Evolutionary conservation across 2,888 invertebrate species (phyloP).

Genomic region (Pilophorus perplexus): DNA sequence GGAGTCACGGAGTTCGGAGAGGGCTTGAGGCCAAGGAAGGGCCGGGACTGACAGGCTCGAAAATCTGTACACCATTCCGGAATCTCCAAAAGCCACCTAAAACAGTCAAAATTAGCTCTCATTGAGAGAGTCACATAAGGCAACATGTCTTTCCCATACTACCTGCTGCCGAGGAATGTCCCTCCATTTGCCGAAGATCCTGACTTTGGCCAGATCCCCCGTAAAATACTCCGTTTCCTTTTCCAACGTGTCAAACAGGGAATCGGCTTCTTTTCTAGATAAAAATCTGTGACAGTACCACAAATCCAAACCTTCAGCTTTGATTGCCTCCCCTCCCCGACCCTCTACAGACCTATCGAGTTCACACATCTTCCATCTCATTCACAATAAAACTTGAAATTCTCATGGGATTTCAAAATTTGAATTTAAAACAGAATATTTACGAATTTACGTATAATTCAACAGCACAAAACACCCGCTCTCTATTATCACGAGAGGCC

Average conservation of each 20-base stretch:
- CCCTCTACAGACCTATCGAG: too few relatives aligned
- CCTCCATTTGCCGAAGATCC: conserved; percentile 66
- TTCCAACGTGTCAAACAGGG: conserved; percentile 58
- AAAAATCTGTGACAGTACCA: conserved; percentile 54
- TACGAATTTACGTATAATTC: too few relatives aligned
- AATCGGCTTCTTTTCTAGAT: conserved; percentile 53
- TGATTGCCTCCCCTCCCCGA: conserved; percentile 52
- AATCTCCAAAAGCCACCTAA: conserved; percentile 64
- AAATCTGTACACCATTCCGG: conserved; percentile 63
- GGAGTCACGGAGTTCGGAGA: conserved; percentile 57
- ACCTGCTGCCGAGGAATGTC: conserved; percentile 66
- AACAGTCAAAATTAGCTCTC: neutral
- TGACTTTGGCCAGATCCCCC: conserved; percentile 61
- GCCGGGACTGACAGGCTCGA: conserved; percentile 65
- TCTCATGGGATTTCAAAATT: too few relatives aligned
- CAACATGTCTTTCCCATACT: neutral
- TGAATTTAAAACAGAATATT: too few relatives aligned
- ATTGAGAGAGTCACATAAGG: too few relatives aligned
- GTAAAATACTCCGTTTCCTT: conserved; percentile 61
- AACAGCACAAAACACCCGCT: too few relatives aligned
- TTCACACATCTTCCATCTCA: too few relatives aligned
- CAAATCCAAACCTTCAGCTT: conserved; percentile 59
- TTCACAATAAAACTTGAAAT: too few relatives aligned
- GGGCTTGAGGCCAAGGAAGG: conserved; percentile 60
- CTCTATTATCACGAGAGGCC: too few relatives aligned